Evolutionary conservation across 2,113 vertebrate genomes (phyloP).

Genomic region (Ovis canadensis): DNA sequence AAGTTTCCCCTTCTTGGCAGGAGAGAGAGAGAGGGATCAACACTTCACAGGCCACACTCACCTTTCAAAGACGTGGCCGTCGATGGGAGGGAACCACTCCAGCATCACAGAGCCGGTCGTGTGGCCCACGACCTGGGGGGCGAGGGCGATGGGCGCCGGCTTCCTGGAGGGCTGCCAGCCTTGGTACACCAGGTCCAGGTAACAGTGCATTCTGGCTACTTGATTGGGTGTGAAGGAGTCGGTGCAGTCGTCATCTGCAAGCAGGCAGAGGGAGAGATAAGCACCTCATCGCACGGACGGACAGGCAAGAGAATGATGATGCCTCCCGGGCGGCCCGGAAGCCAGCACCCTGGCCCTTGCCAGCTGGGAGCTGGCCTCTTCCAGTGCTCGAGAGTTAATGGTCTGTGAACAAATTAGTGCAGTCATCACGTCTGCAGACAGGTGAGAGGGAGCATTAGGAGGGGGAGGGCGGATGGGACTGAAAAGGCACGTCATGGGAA

Average conservation of each 20-base stretch:
- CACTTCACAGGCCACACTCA: slow-evolving; percentile 80
- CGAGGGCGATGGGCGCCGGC: slow-evolving; percentile 89
- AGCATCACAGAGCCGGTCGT: slow-evolving; percentile 84
- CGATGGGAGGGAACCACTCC: slow-evolving; percentile 97
- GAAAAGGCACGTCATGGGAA: background rate
- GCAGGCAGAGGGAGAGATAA: slow-evolving; percentile 44
- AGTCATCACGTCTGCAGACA: slow-evolving; percentile 72
- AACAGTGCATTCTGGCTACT: slow-evolving; percentile 98
- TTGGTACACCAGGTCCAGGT: slow-evolving; percentile 96
- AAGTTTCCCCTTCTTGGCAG: background rate
- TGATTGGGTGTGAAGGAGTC: slow-evolving; percentile 98
- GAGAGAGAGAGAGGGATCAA: background rate
- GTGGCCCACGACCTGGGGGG: slow-evolving; percentile 92
- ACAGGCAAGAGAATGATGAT: background rate
- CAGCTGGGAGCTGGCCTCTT: slow-evolving; percentile 24
- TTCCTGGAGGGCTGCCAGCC: slow-evolving; percentile 91
- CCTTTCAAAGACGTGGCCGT: slow-evolving; percentile 96
- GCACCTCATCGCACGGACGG: background rate
- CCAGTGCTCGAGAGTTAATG: slow-evolving; percentile 72
- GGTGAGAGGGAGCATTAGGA: slow-evolving; percentile 68
- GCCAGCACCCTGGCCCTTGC: background rate
- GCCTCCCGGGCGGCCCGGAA: background rate
- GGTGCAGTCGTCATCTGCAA: slow-evolving; percentile 95
- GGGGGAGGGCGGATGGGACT: background rate
- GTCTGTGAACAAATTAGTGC: slow-evolving; percentile 74